Evolutionary conservation across 2,113 vertebrate species (phyloP).

Genomic region (Anhinga rufa): DNA sequence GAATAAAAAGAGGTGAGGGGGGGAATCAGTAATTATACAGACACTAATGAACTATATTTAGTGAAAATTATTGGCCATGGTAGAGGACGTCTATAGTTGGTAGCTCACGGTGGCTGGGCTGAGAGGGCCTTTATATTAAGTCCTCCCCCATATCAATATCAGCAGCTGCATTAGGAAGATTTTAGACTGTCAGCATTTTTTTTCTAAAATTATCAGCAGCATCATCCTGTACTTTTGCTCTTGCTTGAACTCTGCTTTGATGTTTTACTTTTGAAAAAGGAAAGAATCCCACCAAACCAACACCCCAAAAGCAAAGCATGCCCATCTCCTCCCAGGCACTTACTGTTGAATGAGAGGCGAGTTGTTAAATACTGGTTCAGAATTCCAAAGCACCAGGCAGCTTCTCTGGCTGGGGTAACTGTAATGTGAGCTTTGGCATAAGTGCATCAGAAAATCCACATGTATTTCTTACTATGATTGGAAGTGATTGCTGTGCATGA

Average conservation of each 20-base stretch:
- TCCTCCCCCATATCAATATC: background rate
- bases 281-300: background rate
- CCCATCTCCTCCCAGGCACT: background rate
- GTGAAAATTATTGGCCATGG: background rate
- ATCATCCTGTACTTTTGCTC: background rate
- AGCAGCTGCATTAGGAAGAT: background rate
- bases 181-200: background rate
- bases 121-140: background rate
- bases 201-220: background rate
- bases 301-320: background rate
- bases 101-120: background rate
- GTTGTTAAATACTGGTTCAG: background rate
- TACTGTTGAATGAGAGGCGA: background rate
- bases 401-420: background rate
- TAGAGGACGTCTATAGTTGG: background rate
- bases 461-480: constrained; percentile 42
- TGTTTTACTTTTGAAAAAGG: background rate
- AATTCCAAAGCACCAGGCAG: background rate
- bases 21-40: background rate
- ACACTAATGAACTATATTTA: background rate
- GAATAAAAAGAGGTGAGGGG: background rate
- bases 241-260: background rate
- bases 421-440: constrained; percentile 34
- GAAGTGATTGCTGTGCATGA: constrained; percentile 27
- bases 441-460: constrained; percentile 41